Evolutionary conservation across 2,888 invertebrate species (phyloP), one percentile per base, ranked within the genome.

Genomic region (Spodoptera exigua): DNA sequence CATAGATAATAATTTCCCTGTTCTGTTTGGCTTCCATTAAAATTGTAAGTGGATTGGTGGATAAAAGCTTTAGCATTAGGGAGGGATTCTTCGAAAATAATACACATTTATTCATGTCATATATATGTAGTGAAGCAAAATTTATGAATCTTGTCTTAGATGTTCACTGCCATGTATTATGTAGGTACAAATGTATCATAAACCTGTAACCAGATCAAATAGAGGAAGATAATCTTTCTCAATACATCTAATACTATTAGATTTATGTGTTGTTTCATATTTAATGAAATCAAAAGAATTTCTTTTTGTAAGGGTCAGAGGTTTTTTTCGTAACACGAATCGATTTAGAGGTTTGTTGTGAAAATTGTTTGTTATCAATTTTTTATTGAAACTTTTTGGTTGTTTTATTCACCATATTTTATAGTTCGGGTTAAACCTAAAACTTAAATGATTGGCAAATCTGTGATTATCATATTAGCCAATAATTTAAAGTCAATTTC

Each of bases 21-120:
- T 32, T 68, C 46, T 57, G 43, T 68, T 68, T 63, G 43, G 11
- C 11, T 59, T 69, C 47, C 43, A 64, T 69, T 63, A 54, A 63
- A 63, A 47, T 49, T 14, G 12, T 70, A 58, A 63, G 44, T 47
- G 27, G 40, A 47, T 70, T 55, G 61, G 44, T 47, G 27, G 40
- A 47, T 69, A 59, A 70, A 63, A 69, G 64, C 51, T 43, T 51
- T 14, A 39, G 17, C 39, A 37, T 7, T 16, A 49, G 49, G 51
- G 12, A 47, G 46, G 3, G 46, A 54, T 40, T 53, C 18, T 48
- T 55, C 36, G 44, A 67, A 55, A 61, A 61, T 41, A n/a, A 27
- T 58, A 66, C 44, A 14, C 10, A 53, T 45, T 65, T 44, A 10
- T 65, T 21, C 34, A 13, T 17, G 17, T 60, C 37, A 37, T 67